Evolutionary conservation across 2,888 invertebrate genomes (phyloP).

Genomic region (Cephus pygmeus): DNA sequence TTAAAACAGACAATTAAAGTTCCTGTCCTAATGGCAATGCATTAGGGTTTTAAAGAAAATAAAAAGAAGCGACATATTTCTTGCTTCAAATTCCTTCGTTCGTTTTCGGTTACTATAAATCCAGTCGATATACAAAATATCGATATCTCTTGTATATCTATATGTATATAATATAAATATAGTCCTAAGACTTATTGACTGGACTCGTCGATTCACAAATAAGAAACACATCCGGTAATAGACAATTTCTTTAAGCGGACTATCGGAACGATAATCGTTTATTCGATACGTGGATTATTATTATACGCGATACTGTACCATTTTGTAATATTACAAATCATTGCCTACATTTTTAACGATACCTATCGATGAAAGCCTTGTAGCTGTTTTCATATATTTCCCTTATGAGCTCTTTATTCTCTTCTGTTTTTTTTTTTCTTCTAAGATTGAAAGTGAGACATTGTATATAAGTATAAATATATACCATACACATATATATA

Average conservation of each 20-base stretch:
- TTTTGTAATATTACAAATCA: conserved; percentile 19
- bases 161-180: background rate
- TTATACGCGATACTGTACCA: conserved; percentile 11
- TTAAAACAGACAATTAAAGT: background rate
- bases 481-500: conserved; percentile 25
- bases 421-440: background rate
- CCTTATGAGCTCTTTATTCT: conserved; percentile 2
- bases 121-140: background rate
- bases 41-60: background rate
- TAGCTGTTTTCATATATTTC: conserved; percentile 4
- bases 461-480: conserved; percentile 22
- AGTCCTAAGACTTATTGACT: background rate
- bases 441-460: conserved; percentile 39
- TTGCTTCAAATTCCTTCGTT: background rate
- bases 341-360: background rate
- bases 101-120: background rate
- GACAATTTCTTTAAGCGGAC: background rate
- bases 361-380: conserved; percentile 12
- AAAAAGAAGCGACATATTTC: background rate
- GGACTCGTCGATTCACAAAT: background rate
- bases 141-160: background rate
- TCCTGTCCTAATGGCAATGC: background rate
- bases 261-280: background rate
- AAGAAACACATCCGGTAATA: background rate
- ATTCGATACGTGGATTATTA: background rate